Percentiles rank a stretch among this genome's conserved stretches.
phyloP scores from a whole-genome alignment of 2,113 vertebrate species.

The Ariopsis seemanni region DNA sequence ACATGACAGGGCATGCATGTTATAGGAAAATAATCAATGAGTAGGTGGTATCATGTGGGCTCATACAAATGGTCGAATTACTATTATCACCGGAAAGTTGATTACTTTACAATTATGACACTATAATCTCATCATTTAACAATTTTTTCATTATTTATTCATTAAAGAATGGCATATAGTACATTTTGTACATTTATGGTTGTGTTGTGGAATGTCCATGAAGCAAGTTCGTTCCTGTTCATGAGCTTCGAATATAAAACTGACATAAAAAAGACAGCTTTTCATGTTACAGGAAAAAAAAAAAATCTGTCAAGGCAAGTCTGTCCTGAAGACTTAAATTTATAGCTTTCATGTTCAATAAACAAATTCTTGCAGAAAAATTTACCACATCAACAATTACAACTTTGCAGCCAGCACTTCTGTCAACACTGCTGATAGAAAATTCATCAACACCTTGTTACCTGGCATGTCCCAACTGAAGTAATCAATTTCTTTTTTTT shows the following conservation, averaged over 20 bases:
- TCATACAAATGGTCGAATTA: not conserved
- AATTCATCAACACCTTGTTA: not conserved
- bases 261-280: not conserved
- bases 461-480: not conserved
- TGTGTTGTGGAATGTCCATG: not conserved
- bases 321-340: not conserved
- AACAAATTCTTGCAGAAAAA: not conserved
- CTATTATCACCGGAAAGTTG: not conserved
- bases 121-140: not conserved
- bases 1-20: not conserved
- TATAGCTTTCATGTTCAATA: not conserved
- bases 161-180: not conserved
- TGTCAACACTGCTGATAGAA: not conserved
- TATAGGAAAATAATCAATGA: not conserved
- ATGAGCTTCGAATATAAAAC: too few species aligned
- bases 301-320: not conserved
- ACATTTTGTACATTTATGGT: not conserved
- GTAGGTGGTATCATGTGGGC: not conserved
- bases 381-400: not conserved
- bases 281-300: not conserved
- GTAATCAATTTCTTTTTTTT: not conserved
- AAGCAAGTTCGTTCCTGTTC: not conserved
- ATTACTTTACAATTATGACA: not conserved
- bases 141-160: not conserved
- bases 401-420: not conserved